Conservation (phyloP, 2,888 invertebrate genomes). For the Smittia aterrima region DNA sequence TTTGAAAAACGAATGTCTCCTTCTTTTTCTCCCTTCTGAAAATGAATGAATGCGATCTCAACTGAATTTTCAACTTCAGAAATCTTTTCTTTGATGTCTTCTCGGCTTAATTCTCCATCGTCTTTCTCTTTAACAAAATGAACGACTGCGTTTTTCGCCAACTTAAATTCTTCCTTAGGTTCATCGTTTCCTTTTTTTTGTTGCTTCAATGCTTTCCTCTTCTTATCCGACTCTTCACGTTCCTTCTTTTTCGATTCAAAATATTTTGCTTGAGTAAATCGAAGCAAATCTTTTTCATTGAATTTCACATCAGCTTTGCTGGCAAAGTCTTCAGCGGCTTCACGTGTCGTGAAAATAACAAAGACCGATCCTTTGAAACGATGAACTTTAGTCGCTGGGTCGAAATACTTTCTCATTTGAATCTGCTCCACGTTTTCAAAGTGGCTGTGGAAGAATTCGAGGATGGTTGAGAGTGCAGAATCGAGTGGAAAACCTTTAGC, state of each 20-base stretch:
- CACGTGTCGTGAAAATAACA: constrained; percentile 76
- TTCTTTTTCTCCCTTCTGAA: constrained; percentile 67
- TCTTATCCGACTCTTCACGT: constrained; percentile 60
- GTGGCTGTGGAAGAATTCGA: constrained; percentile 68
- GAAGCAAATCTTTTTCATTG: constrained; percentile 62
- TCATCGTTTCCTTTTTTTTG: constrained; percentile 54
- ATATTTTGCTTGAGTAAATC: constrained; percentile 71
- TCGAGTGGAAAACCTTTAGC: constrained; percentile 81
- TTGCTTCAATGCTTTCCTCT: constrained; percentile 58
- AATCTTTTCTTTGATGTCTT: constrained; percentile 71
- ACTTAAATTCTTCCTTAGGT: constrained; percentile 55
- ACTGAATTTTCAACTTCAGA: constrained; percentile 54
- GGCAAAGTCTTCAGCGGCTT: constrained; percentile 77
- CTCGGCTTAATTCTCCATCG: constrained; percentile 63
- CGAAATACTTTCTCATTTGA: constrained; percentile 60
- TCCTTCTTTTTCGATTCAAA: constrained; percentile 66
- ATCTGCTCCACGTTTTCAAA: constrained; percentile 70
- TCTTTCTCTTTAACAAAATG: constrained; percentile 63
- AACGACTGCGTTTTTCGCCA: constrained; percentile 73
- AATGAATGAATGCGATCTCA: constrained; percentile 72
- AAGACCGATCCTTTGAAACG: constrained; percentile 92
- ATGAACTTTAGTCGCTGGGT: constrained; percentile 63
- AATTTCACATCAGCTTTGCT: constrained; percentile 69
- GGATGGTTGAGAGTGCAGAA: constrained; percentile 65
- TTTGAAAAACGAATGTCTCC: constrained; percentile 71